These are phyloP conservation scores for Vulpes vulpes DNA, from an alignment of 2,113 vertebrate species.

Conservation along the genomic window DNA sequence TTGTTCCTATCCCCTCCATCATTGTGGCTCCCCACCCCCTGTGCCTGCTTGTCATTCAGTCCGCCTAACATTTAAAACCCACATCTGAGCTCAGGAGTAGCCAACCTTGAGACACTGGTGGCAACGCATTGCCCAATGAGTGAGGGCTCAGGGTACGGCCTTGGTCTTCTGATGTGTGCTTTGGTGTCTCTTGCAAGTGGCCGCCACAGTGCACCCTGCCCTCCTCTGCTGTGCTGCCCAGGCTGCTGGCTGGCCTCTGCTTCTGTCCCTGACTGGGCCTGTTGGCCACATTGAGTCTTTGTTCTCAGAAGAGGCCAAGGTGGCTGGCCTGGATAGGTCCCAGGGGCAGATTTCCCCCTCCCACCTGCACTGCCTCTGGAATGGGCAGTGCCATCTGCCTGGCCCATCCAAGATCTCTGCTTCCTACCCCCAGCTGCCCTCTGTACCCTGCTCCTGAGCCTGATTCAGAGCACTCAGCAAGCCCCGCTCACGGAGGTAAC, in stretches of 20 bases:
- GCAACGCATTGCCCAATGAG: not conserved
- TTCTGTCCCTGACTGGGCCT: not conserved
- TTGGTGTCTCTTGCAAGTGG: not conserved
- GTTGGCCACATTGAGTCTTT: not conserved
- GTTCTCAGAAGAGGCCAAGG: not conserved
- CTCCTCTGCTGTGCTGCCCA: not conserved
- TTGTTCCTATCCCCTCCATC: not conserved
- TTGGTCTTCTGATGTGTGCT: not conserved
- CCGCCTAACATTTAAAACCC: not conserved
- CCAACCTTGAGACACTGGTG: not conserved
- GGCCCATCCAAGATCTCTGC: too few relatives aligned
- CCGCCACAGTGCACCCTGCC: not conserved
- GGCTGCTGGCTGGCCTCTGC: not conserved
- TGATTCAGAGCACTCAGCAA: not conserved
- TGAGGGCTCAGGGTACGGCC: accelerated
- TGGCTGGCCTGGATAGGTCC: not conserved
- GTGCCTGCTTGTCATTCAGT: not conserved
- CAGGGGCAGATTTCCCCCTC: not conserved
- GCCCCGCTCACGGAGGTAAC: not conserved
- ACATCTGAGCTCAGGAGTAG: not conserved
- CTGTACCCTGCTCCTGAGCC: not conserved
- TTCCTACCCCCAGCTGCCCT: not conserved
- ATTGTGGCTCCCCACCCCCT: not conserved
- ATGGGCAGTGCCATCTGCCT: not conserved
- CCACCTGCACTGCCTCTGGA: not conserved